phyloP scores from a whole-genome alignment of 2,113 vertebrate species.

The Campylorhamphus procurvoides region DNA sequence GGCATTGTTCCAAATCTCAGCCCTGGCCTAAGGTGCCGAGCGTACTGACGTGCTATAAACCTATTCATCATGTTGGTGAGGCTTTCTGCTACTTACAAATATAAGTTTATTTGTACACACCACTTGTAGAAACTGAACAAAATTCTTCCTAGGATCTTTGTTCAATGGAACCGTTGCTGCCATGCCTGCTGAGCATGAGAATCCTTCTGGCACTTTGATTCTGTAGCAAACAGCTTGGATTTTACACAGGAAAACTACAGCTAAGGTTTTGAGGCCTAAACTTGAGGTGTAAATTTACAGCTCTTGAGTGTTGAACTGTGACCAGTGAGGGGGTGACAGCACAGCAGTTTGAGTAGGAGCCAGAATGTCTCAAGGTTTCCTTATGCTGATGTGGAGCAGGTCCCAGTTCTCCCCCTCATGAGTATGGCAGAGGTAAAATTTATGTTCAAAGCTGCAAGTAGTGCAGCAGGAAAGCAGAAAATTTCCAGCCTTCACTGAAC shows the following conservation, averaged over 20 bases:
- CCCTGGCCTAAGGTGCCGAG: not conserved
- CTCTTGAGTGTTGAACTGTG: not conserved
- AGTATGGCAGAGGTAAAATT: not conserved
- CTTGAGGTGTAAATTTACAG: not conserved
- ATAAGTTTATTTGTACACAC: not conserved
- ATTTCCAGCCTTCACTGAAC: not conserved
- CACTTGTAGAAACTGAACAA: not conserved
- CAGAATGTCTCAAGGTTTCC: not conserved
- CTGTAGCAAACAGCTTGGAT: not conserved
- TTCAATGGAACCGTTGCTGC: not conserved
- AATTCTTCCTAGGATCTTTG: not conserved
- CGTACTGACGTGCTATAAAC: accelerated
- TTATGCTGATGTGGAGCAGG: not conserved
- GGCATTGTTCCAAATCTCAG: not conserved
- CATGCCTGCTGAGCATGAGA: not conserved
- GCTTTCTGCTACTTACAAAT: not conserved
- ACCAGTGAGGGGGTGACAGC: not conserved
- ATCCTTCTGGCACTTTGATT: not conserved
- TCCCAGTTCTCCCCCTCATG: not conserved
- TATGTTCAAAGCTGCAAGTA: not conserved
- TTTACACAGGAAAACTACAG: not conserved
- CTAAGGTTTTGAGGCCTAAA: not conserved
- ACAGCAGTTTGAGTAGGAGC: not conserved
- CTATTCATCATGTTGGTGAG: not conserved
- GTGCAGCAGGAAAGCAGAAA: not conserved